Evolutionary conservation across 2,797 vertebrate species (phyloP), one percentile per base, ranked within the genome.

Genomic region (Catamblyrhynchus diadema): DNA sequence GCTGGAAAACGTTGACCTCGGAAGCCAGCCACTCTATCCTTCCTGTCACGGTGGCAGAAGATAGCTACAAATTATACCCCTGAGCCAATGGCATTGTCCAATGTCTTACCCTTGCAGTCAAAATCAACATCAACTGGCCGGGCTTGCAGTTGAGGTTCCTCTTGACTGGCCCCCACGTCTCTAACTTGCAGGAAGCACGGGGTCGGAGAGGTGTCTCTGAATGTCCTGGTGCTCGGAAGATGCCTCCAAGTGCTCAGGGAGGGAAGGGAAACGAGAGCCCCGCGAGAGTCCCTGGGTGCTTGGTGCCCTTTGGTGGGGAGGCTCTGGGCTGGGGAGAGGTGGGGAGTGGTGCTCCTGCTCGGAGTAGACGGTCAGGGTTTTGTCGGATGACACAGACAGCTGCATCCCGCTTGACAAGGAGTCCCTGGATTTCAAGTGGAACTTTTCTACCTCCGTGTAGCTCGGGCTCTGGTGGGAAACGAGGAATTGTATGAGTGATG

Each of bases 201-300:
- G 99, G 96, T 99, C 98, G 30, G 99, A 99, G 91, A 98, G 96
- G 47, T 99, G 98, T 98, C 98, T 98, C 96, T 98, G 99, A 97
- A 99, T 98, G 97, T 98, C 98, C 96, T 98, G 95, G 81, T 97
- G 97, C 94, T 97, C 98, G 4, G 96, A 94, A 72, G 97, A 74
- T 69, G 97, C 97, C 96, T 99, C 98, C 85, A 99, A 98, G 92
- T 98, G 98, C 96, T 99, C 99, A 0, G 99, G 99, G 78, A 99
- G 99, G 41, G 99, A 99, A 56, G 99, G 98, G 96, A 98, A 99
- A 17, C 97, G 98, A 84, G 98, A 97, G 95, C 98, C 98, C 91
- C 95, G 77, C 24, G 93, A 93, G 25, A 98, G 98, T 97, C 98
- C 98, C 35, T 98, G 97, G 67, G 93, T 64, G 8, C 79, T 94